Evolutionary conservation across 1,140 invertebrate genomes (phyloP).

Genomic region (Camponotus vicinus): DNA sequence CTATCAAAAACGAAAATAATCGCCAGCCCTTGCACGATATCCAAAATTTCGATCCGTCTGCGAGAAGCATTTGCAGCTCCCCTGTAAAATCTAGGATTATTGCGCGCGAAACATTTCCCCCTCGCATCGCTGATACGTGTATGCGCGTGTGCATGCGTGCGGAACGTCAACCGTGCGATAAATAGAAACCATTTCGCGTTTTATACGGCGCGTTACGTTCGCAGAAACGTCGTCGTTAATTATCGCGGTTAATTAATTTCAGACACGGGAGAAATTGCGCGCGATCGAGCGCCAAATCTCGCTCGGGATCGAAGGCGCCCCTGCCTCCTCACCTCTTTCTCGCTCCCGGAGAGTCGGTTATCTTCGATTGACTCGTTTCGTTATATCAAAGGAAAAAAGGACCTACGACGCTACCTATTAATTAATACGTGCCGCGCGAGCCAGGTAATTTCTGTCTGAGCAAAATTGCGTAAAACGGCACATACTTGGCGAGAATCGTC

Average conservation of each 20-base stretch:
- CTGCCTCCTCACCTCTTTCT: too few species aligned
- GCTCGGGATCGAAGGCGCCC: not conserved
- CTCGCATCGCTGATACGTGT: conserved; percentile 2
- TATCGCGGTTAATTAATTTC: conserved; percentile 53
- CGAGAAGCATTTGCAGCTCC: conserved; percentile 42
- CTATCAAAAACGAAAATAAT: conserved; percentile 7
- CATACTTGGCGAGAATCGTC: not conserved
- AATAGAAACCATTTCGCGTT: conserved; percentile 12
- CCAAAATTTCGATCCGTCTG: conserved; percentile 24
- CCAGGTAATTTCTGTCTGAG: conserved; percentile 31
- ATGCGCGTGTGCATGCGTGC: conserved; percentile 17
- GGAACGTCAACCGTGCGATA: conserved; percentile 46
- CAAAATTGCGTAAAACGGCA: not conserved
- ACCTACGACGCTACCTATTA: conserved; percentile 23
- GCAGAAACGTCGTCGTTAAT: conserved; percentile 58
- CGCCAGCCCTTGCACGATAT: not conserved
- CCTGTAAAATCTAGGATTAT: conserved; percentile 38
- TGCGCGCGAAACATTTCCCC: conserved; percentile 39
- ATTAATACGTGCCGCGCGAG: conserved; percentile 53
- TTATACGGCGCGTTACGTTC: conserved; percentile 16
- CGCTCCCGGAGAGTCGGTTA: not conserved
- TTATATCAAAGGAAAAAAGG: conserved; percentile 20
- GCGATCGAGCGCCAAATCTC: conserved; percentile 22
- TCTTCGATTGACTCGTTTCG: conserved; percentile 52
- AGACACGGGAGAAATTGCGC: conserved; percentile 46